Percentiles rank a stretch among this genome's conserved stretches.
phyloP scores from a whole-genome alignment of 35 echinoderm and acorn worm species.

The Ophioderma brevispina region DNA sequence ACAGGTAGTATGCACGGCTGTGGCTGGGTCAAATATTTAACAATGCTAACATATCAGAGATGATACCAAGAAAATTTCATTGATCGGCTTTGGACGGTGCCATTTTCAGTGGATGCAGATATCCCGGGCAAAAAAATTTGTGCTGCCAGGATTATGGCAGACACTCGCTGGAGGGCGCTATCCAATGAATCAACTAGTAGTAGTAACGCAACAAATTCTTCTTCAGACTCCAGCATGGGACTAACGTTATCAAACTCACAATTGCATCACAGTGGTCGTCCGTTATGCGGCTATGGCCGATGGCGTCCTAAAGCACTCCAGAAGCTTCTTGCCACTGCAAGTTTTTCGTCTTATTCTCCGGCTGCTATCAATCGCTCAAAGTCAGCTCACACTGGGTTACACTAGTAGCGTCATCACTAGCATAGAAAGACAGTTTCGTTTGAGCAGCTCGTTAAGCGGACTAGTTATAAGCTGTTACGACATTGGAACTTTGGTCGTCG shows the following conservation, averaged over 20 bases:
- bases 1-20: too few relatives aligned
- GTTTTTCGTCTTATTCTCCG: constrained; percentile 27
- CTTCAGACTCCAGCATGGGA: not conserved
- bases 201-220: not conserved
- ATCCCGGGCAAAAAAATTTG: too few relatives aligned
- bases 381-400: constrained; percentile 33
- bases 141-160: not conserved
- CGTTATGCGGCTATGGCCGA: constrained; percentile 17
- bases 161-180: not conserved
- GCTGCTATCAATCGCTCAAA: constrained; percentile 18
- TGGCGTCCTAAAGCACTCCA: constrained; percentile 21
- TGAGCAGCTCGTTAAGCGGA: constrained; percentile 36
- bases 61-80: too few relatives aligned
- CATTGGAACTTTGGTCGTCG: constrained; percentile 22
- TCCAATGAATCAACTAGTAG: not conserved
- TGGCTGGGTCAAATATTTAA: too few relatives aligned
- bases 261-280: not conserved
- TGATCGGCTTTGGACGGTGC: too few relatives aligned
- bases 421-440: constrained; percentile 38
- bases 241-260: not conserved
- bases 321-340: constrained; percentile 17
- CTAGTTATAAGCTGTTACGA: constrained; percentile 48
- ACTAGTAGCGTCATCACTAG: constrained; percentile 48
- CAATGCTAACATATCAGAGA: too few relatives aligned
- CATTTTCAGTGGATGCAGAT: too few relatives aligned